Conservation (phyloP, 2,113 vertebrate genomes). For the Aspidoscelis tigris region DNA sequence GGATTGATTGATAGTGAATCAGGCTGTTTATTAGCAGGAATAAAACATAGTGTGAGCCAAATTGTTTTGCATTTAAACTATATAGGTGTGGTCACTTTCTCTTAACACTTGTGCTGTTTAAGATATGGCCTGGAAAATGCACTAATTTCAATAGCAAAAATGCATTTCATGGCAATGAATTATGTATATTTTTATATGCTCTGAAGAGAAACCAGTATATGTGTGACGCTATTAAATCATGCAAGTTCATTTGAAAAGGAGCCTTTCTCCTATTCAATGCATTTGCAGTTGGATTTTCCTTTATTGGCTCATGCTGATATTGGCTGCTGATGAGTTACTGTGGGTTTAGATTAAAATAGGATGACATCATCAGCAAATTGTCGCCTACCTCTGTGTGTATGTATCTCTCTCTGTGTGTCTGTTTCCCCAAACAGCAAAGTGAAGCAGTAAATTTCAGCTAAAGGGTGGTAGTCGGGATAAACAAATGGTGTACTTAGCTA, state of each 20-base stretch:
- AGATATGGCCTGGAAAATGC: constrained; percentile 36
- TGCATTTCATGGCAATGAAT: constrained; percentile 27
- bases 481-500: not conserved
- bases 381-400: not conserved
- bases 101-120: constrained; percentile 38
- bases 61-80: constrained; percentile 57
- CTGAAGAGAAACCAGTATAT: no score
- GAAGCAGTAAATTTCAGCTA: constrained; percentile 2
- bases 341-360: constrained; percentile 26
- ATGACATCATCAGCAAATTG: constrained; percentile 1
- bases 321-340: not conserved
- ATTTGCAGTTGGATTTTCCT: constrained; percentile 23
- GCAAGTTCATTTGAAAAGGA: not conserved
- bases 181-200: not conserved
- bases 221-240: constrained; percentile 12
- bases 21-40: constrained; percentile 48
- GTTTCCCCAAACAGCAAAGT: not conserved
- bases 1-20: constrained; percentile 59
- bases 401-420: not conserved
- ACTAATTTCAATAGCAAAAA: constrained; percentile 5
- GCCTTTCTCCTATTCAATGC: not conserved
- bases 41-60: constrained; percentile 47
- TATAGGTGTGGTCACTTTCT: constrained; percentile 42
- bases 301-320: not conserved
- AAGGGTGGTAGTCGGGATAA: not conserved